Conservation (phyloP, 2,888 invertebrate genomes). For the Eupithecia tripunctaria region DNA sequence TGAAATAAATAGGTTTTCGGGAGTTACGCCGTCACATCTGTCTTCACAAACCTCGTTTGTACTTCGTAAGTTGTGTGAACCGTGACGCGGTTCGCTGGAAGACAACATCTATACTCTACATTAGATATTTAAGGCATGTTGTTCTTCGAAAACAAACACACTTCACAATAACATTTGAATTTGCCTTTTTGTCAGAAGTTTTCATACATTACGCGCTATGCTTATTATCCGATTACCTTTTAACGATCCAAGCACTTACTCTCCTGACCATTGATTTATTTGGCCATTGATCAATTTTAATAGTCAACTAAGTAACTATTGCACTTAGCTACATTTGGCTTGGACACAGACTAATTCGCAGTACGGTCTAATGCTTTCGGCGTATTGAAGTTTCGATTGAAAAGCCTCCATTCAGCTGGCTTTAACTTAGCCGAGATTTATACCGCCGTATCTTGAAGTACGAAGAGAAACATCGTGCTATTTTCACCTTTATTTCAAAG, state of each 20-base stretch:
- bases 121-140: no score
- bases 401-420: constrained; percentile 8
- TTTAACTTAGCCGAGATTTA: neutral
- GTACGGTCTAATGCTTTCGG: constrained; percentile 4
- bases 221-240: no score
- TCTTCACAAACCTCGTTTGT: no score
- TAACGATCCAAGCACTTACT: neutral
- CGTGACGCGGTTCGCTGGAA: no score
- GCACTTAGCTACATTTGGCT: constrained; percentile 5
- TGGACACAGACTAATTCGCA: constrained; percentile 14
- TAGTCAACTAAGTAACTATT: neutral
- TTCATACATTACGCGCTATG: no score
- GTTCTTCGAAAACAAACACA: no score
- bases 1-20: neutral
- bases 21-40: neutral
- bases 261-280: neutral
- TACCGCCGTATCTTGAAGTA: constrained; percentile 7
- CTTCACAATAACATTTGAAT: no score
- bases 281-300: neutral
- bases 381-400: constrained; percentile 11
- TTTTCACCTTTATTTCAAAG: constrained; percentile 13
- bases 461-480: constrained; percentile 6
- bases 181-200: no score
- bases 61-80: no score
- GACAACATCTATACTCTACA: no score